Base-by-base conservation (phyloP, 2,113 vertebrate genomes). In the Sardina pilchardus region DNA sequence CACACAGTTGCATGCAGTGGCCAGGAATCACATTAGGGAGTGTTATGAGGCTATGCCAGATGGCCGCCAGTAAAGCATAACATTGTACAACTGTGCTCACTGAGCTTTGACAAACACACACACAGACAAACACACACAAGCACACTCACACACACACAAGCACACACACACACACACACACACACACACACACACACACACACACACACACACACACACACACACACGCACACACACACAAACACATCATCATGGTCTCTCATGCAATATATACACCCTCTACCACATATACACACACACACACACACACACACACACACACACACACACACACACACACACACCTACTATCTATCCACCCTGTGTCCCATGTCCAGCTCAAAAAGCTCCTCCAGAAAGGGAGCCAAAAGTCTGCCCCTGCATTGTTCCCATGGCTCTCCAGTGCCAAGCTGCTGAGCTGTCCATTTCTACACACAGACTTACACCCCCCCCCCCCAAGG, bases 1-100 rank as follows among this genome's bases (percentile, higher is more conserved):
- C 5, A 56, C 53, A 56, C 21, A 24, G 4, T 24, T 24, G 53
- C 53, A 24, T 2, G 30, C 81, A 82, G 71, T 53, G 82, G 56
- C 80, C 86, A 88, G 84, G 90, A 92, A 91, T 86, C 92, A 86
- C 88, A 90, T 92, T 91, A 90, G 87, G 88, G 88, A 83, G 85
- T 89, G 87, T 89, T 91, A 90, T 90, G 86, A 91, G 86, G 84
- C 88, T 90, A 83, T 89, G 89, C 90, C 93, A 93, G 91, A 92
- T 92, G 92, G 92, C 90, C 90, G 87, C 87, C 86, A 88, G 88
- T 89, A 89, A 88, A 89, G 89, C 89, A 91, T 87, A 91, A 93
- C 86, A 91, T 86, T 24, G 53, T 59, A 59, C 21, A 59, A 59
- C 53, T 59, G 48, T 50, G 19, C 19, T 59, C 53, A 59, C 21